Base-by-base conservation (phyloP, 2,113 vertebrate genomes). In the Lonchura striata region DNA sequence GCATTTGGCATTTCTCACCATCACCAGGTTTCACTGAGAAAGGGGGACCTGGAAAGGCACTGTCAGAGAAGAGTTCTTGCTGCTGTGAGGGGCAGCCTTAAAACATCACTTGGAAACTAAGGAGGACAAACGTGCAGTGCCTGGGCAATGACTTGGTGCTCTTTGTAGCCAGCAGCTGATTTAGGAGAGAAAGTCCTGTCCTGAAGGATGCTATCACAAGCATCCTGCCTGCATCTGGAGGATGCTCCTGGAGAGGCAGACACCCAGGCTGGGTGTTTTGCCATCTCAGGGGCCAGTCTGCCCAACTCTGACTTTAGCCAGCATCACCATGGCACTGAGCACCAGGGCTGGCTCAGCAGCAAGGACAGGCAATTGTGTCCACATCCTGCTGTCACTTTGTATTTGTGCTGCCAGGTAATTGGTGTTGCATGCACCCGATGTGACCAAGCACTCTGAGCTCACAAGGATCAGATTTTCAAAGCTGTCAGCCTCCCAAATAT, bases 311-410 rank as follows among this genome's bases (percentile, higher is more conserved):
- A 42, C 35, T 20, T 42, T 18, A 66, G 39, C 6, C 35, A 65
- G 13, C 56, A n/a, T 9, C 2, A 2, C 33, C 69, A 35, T 0
- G 6, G 64, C 11, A 10, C 4, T 0, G 2, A 53, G 52, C 2
- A 1, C 17, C 3, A 4, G 1, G 68, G 27, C 65, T 76, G 75
- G 13, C 11, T 63, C 66, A 31, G 37, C 83, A 79, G 78, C 49
- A 6, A 52, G 53, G 74, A 41, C 7, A 31, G n/a, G 57, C 24
- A 11, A 5, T 10, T 10, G 33, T 3, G 2, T 41, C 9, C 15
- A 1, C 23, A 30, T 78, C 72, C 82, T 54, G 20, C 68, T 93
- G 82, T 59, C 76, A 14, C 76, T 46, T 33, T 18, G 54, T 6
- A 5, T 77, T 83, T 78, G 71, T 59, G 21, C 88, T 78, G 79